phyloP scores from a whole-genome alignment of 2,113 vertebrate species.

The Thamnaconus septentrionalis region DNA sequence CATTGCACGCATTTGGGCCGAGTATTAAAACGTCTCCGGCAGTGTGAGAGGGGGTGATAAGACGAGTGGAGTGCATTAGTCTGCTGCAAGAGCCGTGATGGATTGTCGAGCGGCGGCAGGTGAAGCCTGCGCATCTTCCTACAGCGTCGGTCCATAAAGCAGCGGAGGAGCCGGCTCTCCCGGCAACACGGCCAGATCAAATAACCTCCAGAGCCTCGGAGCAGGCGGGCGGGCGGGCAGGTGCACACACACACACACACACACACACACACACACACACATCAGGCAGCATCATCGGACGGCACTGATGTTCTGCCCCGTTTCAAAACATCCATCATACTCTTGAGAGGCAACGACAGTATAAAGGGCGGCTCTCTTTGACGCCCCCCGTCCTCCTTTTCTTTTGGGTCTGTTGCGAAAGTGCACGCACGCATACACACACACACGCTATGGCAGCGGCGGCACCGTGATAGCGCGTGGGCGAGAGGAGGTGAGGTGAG shows the following conservation, averaged over 20 bases:
- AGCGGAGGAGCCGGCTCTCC: conserved; percentile 55
- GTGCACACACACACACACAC: conserved; percentile 7
- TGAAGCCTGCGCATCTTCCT: conserved; percentile 65
- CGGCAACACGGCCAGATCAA: conserved; percentile 69
- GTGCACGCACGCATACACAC: conserved; percentile 36
- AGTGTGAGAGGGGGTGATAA: conserved; percentile 54
- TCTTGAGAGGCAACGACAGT: conserved; percentile 37
- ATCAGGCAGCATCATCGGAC: conserved; percentile 33
- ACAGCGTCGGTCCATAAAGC: conserved; percentile 63
- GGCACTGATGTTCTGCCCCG: conserved; percentile 49
- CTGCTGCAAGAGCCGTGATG: conserved; percentile 59
- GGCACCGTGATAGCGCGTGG: conserved; percentile 14
- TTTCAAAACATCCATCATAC: conserved; percentile 65
- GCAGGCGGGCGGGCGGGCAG: conserved; percentile 12
- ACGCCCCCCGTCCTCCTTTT: background rate
- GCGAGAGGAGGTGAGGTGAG: conserved; percentile 42
- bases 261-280: conserved; percentile 14
- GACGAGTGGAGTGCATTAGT: conserved; percentile 56
- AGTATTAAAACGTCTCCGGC: conserved; percentile 58
- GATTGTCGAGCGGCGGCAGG: conserved; percentile 62
- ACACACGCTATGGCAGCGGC: conserved; percentile 13
- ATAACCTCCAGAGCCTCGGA: conserved; percentile 58
- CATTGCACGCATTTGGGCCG: conserved; percentile 5
- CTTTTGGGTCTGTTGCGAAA: too few relatives aligned
- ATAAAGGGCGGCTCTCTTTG: conserved; percentile 34